Evolutionary conservation across 2,888 invertebrate species (phyloP).

Genomic region (Himalopsyche japonica): DNA sequence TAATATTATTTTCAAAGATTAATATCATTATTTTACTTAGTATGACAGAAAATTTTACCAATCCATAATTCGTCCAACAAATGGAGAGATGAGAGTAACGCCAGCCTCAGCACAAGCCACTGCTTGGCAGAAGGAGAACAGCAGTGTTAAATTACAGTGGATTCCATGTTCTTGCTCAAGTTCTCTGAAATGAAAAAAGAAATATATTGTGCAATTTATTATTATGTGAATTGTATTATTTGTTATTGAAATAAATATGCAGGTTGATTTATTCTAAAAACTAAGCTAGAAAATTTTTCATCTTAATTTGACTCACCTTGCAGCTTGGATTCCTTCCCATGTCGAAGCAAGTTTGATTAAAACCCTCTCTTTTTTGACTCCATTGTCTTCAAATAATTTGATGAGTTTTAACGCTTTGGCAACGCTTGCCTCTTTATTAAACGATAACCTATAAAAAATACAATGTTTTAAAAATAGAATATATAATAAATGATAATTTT

Average conservation of each 20-base stretch:
- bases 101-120: conserved; percentile 98
- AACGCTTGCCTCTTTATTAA: conserved; percentile 90
- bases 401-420: conserved; percentile 88
- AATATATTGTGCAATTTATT: conserved; percentile 26
- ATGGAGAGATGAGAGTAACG: conserved; percentile 97
- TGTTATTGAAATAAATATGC: background rate
- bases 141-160: conserved; percentile 95
- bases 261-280: background rate
- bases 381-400: conserved; percentile 84
- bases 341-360: conserved; percentile 97
- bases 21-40: no score
- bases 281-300: background rate
- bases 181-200: conserved; percentile 62
- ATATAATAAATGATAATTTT: no score
- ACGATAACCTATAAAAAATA: conserved; percentile 74
- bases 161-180: conserved; percentile 90
- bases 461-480: conserved; percentile 10
- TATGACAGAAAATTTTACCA: conserved; percentile 64
- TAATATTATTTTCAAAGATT: no score
- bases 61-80: conserved; percentile 97
- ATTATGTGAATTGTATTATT: background rate
- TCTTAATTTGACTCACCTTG: conserved; percentile 63
- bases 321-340: conserved; percentile 99
- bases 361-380: conserved; percentile 89
- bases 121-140: conserved; percentile 96